Evolutionary conservation across 1,140 invertebrate species (phyloP), one percentile per base, ranked within the genome.

Genomic region (Sarcophaga peregrina): DNA sequence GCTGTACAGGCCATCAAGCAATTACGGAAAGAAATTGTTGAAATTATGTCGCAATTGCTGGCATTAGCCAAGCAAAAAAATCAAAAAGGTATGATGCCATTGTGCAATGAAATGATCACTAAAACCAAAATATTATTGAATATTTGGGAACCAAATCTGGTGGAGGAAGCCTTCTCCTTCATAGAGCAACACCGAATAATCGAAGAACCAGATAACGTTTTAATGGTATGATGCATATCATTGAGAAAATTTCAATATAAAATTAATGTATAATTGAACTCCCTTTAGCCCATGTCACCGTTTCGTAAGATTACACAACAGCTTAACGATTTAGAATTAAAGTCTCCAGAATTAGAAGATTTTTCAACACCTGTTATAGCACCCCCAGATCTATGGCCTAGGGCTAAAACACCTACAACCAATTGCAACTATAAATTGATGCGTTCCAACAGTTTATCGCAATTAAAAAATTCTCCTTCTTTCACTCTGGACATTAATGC

Each of bases 141-240:
- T 81, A 92, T 97, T 1, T 97, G 96, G 95, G 96, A 97, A 88
- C 94, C 96, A 0, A 93, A 93, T 11, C 91, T 97, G 25, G 95
- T 97, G 0, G 96, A 97, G 88, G 96, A 97, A 88, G 95, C 96
- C 0, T 92, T 97, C 72, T 93, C 93, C 13, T 96, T 96, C 86
- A 93, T 97, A 50, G 96, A 97, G 87, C 94, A 95, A 85, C 93
- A 95, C 86, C 87, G 90, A 48, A 90, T 90, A 47, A 88, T 90
- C n/a, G 89, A 90, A 83, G 89, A 90, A 52, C 89, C 90, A 2
- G 89, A 90, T 62, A 89, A 90, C 73, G 84, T 87, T 45, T 81
- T 87, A 0, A 90, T 89, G 87, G 87, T 84, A 82, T 80, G 45
- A 82, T 80, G 45, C 25, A 37, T 52, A 52, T 10, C 50, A 52